Base-by-base conservation (phyloP, 2,888 invertebrate species). In the Diarsia brunnea region DNA sequence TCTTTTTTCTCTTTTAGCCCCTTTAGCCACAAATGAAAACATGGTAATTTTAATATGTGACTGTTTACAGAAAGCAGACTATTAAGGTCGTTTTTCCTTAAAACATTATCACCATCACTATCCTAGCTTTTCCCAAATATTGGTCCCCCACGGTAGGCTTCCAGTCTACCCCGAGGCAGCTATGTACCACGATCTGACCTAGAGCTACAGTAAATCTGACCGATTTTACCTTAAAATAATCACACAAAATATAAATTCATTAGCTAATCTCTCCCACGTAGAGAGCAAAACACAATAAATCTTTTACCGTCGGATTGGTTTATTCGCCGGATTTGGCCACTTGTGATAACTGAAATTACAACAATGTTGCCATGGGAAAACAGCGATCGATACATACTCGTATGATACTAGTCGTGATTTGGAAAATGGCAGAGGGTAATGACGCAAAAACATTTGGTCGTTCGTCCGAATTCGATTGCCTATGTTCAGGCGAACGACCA, bases 301-400 rank as follows among this genome's bases (percentile, higher is more conserved):
- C 49, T 16, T n/a, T 1, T 58, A 51, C 24, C 2, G 31, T 27
- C 24, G 27, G 21, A 69, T 38, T 61, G 19, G 47, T 68, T 64
- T 63, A n/a, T 70, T 47, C 27, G 47, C n/a, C 53, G 69, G 19
- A 47, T 38, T 69, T 16, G 7, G 8, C 19, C 76, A 63, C 61
- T 69, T 69, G n/a, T 19, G 78, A 61, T 76, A 76, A 53, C 69
- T 4, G 24, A 47, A 53, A 60, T 45, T 31, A 31, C 19, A 3
- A 51, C 16, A 38, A 69, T 53, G 24, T 79, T 53, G 31, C 14
- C 19, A 14, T 27, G 31, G 14, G 31, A 16, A 27, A 66, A n/a
- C 27, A 31, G 43, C 43, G n/a, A 60, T 51, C 5, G 49, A 67
- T 8, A 21, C 4, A 21, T n/a, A n/a, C n/a, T n/a, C n/a, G n/a